These are phyloP conservation scores for Limnodromus scolopaceus DNA, from an alignment of 2,797 vertebrate species.

Conservation along the genomic window DNA sequence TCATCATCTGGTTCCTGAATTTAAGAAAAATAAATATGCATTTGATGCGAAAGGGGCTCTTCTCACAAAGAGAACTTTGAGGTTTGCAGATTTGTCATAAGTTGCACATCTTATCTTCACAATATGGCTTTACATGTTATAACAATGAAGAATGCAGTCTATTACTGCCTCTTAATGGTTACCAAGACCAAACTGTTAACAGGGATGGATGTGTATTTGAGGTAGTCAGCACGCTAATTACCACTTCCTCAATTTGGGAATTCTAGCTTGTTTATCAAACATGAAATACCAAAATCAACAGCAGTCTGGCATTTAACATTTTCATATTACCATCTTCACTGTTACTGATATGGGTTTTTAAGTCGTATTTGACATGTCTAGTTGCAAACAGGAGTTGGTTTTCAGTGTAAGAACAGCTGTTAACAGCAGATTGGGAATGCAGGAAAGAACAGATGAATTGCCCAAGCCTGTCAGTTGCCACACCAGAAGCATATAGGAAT, in stretches of 20 bases:
- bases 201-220: neutral
- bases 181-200: neutral
- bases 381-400: constrained; percentile 46
- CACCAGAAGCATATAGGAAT: neutral
- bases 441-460: constrained; percentile 50
- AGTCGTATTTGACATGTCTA: neutral
- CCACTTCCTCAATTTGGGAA: neutral
- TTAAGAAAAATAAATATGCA: neutral
- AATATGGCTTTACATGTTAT: neutral
- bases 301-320: neutral
- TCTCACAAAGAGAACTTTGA: neutral
- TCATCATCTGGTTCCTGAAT: neutral
- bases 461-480: constrained; percentile 54
- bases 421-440: constrained; percentile 20
- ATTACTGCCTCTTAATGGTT: neutral
- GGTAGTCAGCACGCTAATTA: neutral
- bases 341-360: neutral
- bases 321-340: neutral
- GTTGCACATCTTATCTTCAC: neutral
- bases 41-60: neutral
- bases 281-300: neutral
- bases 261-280: neutral
- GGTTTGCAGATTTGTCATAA: neutral
- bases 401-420: constrained; percentile 24
- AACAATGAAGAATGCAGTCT: neutral